A percentile compares a stretch with the other conserved stretches of the same genome.
Conservation (phyloP, 1,140 invertebrate species). For the Drosophila tani region DNA sequence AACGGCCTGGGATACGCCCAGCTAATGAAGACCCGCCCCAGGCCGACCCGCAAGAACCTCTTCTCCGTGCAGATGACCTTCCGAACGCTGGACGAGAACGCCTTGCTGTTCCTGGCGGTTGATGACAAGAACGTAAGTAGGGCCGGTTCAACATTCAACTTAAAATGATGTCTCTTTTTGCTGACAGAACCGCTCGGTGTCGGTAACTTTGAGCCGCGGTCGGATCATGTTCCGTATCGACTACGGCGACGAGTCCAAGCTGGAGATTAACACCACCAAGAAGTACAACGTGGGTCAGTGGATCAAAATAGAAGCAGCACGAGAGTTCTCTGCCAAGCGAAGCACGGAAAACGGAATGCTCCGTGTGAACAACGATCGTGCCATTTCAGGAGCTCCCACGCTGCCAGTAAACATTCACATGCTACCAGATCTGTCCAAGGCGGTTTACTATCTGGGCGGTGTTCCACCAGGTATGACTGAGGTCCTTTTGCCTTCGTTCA, state of each 20-base stretch:
- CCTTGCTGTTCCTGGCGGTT: slow-evolving; percentile 93
- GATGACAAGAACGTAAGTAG: slow-evolving; percentile 88
- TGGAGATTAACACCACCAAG: slow-evolving; percentile 89
- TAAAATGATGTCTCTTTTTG: background rate
- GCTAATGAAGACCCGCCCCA: slow-evolving; percentile 87
- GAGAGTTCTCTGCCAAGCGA: slow-evolving; percentile 86
- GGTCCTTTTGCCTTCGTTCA: background rate
- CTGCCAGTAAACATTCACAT: slow-evolving; percentile 86
- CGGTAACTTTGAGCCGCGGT: slow-evolving; percentile 91
- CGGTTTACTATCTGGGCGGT: slow-evolving; percentile 92
- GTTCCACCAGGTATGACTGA: slow-evolving; percentile 89
- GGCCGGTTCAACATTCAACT: no score
- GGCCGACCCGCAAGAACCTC: slow-evolving; percentile 89
- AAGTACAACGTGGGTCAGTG: slow-evolving; percentile 93
- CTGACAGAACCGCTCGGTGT: slow-evolving; percentile 90
- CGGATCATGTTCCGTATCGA: slow-evolving; percentile 91
- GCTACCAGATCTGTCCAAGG: slow-evolving; percentile 88
- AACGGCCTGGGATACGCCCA: slow-evolving; percentile 92
- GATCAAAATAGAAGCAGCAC: slow-evolving; percentile 90
- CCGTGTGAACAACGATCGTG: slow-evolving; percentile 90
- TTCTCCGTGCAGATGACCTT: slow-evolving; percentile 93
- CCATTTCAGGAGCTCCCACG: slow-evolving; percentile 87
- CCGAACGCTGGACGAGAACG: slow-evolving; percentile 94
- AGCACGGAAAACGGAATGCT: slow-evolving; percentile 88
- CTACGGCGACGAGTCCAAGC: slow-evolving; percentile 88